Base-by-base conservation (phyloP, 2,797 vertebrate genomes). In the Phylloscopus collybita region DNA sequence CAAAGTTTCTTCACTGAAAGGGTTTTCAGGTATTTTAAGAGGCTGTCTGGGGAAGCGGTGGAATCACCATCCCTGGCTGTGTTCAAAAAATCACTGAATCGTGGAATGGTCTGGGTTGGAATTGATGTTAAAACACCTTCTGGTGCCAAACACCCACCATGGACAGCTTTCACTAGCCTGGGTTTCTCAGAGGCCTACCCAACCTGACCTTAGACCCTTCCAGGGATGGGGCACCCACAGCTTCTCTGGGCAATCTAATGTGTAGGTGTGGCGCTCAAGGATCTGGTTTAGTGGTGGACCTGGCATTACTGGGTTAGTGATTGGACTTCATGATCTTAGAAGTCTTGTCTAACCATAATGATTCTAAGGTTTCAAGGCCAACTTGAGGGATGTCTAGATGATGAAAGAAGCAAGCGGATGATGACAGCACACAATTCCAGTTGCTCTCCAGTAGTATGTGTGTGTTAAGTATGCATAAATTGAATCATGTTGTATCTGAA, bases 21-120 rank as follows among this genome's bases (percentile, higher is more conserved):
- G 4, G 9, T 59, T 44, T 38, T 65, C 65, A 22, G 29, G 14
- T 25, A 5, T 30, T 51, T 17, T 27, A 30, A 70, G 11, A 64
- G 8, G 50, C 27, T 51, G 8, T 14, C 38, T 30, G 22, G 16
- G 11, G 44, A 50, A 70, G 23, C 0, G 0, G 4, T 62, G 32
- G 36, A 64, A 45, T 49, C 40, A 21, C 9, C 13, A 26, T 22
- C 27, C 8, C 20, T 64, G 29, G 36, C 20, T n/a, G 13, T 12
- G 9, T 21, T 50, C 1, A 49, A 57, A 67, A 76, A 76, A 45
- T 44, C 17, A 34, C 6, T 11, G 40, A 57, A 5, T 50, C 16
- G 1, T n/a, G 26, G 27, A 44, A 49, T n/a, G 13, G 16, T 32
- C 29, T 40, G 25, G 9, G 6, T 65, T 47, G 51, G 26, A 53